These are phyloP conservation scores for Plutella xylostella DNA, from an alignment of 2,888 invertebrate genomes.

Conservation along the genomic window DNA sequence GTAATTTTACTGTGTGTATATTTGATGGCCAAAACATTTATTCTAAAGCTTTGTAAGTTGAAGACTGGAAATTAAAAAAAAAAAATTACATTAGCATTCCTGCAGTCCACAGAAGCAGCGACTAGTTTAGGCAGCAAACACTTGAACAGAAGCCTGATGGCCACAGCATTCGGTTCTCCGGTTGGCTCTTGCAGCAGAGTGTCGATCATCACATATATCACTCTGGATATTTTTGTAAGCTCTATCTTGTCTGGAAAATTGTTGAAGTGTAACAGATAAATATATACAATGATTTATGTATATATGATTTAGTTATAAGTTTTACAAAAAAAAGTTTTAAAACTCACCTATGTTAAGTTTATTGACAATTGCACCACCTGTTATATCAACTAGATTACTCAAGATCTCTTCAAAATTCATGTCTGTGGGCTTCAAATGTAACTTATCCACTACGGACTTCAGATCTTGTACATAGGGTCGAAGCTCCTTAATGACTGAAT, in stretches of 20 bases:
- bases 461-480: slow-evolving; percentile 39
- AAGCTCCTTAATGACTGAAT: slow-evolving; percentile 36
- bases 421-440: slow-evolving; percentile 39
- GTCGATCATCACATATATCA: slow-evolving; percentile 50
- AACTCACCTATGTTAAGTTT: slow-evolving; percentile 50
- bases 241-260: slow-evolving; percentile 46
- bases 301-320: too few species aligned
- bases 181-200: slow-evolving; percentile 32
- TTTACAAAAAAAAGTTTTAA: not conserved
- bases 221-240: slow-evolving; percentile 33
- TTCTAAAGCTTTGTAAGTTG: too few species aligned
- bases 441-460: slow-evolving; percentile 29
- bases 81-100: slow-evolving; percentile 42
- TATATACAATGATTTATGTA: too few species aligned
- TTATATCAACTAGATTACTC: slow-evolving; percentile 49
- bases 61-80: too few species aligned
- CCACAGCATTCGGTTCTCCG: slow-evolving; percentile 30
- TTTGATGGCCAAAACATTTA: too few species aligned
- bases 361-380: slow-evolving; percentile 46
- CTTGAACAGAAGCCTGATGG: slow-evolving; percentile 46
- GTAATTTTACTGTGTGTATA: too few species aligned
- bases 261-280: not conserved
- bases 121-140: slow-evolving; percentile 50
- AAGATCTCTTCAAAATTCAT: slow-evolving; percentile 61
- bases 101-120: slow-evolving; percentile 38